Conservation (phyloP, 1,140 invertebrate species). For the Caerostris darwini region DNA sequence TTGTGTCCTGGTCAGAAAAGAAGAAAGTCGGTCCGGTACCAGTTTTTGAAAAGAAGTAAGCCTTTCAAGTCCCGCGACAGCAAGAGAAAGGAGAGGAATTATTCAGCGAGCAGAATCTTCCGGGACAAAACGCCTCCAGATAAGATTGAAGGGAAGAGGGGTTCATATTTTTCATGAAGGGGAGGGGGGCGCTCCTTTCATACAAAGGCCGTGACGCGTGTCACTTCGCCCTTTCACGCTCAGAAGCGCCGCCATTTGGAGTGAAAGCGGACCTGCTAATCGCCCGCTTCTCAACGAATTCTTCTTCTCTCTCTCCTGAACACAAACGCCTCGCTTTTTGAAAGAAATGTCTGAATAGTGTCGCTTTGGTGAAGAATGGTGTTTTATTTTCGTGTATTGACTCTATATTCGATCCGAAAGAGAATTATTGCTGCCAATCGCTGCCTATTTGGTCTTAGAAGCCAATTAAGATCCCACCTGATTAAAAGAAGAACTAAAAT, state of each 20-base stretch:
- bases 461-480: no score
- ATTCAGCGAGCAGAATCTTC: constrained; percentile 35
- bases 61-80: not conserved
- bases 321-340: no score
- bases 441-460: no score
- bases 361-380: no score
- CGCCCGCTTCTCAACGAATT: not conserved
- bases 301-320: no score
- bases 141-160: constrained; percentile 55
- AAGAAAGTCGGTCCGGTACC: no score
- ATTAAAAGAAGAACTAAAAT: no score
- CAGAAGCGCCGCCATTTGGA: constrained; percentile 30
- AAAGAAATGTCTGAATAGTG: no score
- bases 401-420: no score
- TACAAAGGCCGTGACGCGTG: constrained; percentile 51
- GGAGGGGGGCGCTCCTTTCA: not conserved
- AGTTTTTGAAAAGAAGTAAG: not conserved
- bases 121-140: not conserved
- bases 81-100: constrained; percentile 14
- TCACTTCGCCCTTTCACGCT: constrained; percentile 45
- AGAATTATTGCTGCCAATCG: no score
- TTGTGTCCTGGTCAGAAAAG: no score
- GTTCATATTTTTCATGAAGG: constrained; percentile 36
- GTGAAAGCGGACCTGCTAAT: constrained; percentile 13
- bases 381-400: no score